phyloP scores from a whole-genome alignment of 2,888 invertebrate species.

The Agrilus biguttatus region DNA sequence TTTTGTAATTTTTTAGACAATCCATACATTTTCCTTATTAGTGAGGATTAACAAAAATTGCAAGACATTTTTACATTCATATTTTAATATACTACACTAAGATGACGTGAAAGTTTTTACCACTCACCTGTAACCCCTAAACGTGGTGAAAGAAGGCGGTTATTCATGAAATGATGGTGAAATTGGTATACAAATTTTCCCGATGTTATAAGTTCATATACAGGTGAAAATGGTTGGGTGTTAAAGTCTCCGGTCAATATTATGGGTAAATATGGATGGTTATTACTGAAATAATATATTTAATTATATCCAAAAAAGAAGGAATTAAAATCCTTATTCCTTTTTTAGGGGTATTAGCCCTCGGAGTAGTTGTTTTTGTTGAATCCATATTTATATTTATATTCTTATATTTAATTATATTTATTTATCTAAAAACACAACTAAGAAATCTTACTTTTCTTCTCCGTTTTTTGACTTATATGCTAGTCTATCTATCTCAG shows the following conservation, averaged over 20 bases:
- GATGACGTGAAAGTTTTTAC: neutral
- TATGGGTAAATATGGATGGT: conserved; percentile 49
- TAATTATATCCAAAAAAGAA: no score
- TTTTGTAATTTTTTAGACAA: no score
- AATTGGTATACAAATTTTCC: conserved; percentile 41
- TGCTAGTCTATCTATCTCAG: conserved; percentile 70
- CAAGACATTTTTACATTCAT: no score
- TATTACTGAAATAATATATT: conserved; percentile 12
- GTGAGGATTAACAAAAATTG: no score
- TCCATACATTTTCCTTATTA: no score
- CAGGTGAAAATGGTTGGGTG: conserved; percentile 55
- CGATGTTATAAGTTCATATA: conserved; percentile 51
- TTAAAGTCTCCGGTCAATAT: conserved; percentile 92
- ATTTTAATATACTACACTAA: no score
- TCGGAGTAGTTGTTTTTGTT: no score
- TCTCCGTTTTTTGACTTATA: conserved; percentile 27
- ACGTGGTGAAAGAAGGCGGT: conserved; percentile 19
- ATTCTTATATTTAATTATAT: conserved; percentile 5
- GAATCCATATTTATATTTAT: no score
- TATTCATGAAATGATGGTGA: conserved; percentile 12
- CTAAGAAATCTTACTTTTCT: conserved; percentile 16
- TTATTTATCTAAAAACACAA: neutral
- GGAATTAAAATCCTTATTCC: no score
- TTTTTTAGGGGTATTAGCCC: no score
- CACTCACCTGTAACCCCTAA: conserved; percentile 35